Base-by-base conservation (phyloP, 2,797 vertebrate genomes). In the Acanthurus tractus region DNA sequence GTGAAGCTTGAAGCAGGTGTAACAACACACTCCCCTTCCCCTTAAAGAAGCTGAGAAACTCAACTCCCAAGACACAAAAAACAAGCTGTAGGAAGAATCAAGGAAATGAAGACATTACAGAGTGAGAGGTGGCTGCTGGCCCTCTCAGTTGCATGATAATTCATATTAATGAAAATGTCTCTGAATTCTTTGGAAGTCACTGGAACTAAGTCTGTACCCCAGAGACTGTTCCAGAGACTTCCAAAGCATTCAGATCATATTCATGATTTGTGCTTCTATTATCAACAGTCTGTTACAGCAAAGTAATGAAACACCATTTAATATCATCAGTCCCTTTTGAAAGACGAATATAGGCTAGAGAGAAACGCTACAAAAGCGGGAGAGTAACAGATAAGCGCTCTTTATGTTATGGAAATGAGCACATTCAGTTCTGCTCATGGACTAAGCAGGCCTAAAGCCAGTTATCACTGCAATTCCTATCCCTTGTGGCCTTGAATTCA, bases 1-100 rank as follows among this genome's bases (percentile, higher is more conserved):
- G 76, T 70, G 69, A 84, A 54, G 69, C 58, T 49, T 78, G 53
- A 82, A 88, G 86, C 91, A 89, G 92, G 92, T 92, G 87, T 81
- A 85, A 76, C 73, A 83, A 84, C 85, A 79, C 12, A 8, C 20
- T 65, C n/a, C n/a, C n/a, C 46, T 67, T 56, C 20, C 25, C 45
- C 40, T 66, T 67, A 48, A 42, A 61, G 29, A 54, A 59, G 56
- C 53, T 65, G 57, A 68, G 48, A 70, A 77, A 50, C 53, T 80
- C 12, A 61, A 70, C 56, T 78, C 66, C 57, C 61, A 20, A 40
- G 83, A 72, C 79, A 67, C 20, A 54, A 70, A 34, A 64, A 69
- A 64, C 52, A 61, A 58, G 48, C 20, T 25, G 50, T 20, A 36
- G 7, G 25, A 63, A 45, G 55, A 50, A 75, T 48, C 45, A 82